phyloP scores from a whole-genome alignment of 1,140 invertebrate species.

The Eupristina koningsbergeri region DNA sequence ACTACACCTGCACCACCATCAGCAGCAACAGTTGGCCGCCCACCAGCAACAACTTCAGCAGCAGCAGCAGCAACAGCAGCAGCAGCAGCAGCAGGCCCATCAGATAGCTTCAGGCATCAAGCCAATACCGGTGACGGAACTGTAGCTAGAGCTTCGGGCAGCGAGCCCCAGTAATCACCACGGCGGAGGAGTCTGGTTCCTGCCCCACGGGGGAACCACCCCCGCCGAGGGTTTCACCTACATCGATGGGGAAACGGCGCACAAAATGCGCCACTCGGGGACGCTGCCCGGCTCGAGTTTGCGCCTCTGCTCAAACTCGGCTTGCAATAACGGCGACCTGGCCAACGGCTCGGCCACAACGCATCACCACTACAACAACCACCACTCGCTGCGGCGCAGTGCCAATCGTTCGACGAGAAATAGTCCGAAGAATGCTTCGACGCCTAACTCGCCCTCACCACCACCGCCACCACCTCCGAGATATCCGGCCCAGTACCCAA shows the following conservation, averaged over 20 bases:
- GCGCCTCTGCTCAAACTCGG: slow-evolving; percentile 48
- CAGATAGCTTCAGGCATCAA: slow-evolving; percentile 76
- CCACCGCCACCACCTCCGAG: slow-evolving; percentile 60
- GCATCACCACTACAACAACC: slow-evolving; percentile 53
- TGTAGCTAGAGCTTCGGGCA: slow-evolving; percentile 92
- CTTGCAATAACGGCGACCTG: slow-evolving; percentile 49
- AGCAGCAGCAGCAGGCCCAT: slow-evolving; percentile 74
- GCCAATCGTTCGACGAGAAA: slow-evolving; percentile 8
- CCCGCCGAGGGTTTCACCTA: slow-evolving; percentile 84
- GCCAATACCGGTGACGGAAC: slow-evolving; percentile 90
- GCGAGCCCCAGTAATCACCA: slow-evolving; percentile 76
- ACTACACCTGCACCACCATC: slow-evolving; percentile 66
- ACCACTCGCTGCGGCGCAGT: slow-evolving; percentile 52
- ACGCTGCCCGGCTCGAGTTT: slow-evolving; percentile 56
- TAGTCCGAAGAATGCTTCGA: slow-evolving; percentile 52
- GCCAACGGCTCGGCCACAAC: slow-evolving; percentile 51
- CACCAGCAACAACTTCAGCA: slow-evolving; percentile 57
- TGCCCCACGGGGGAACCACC: slow-evolving; percentile 77
- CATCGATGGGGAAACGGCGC: slow-evolving; percentile 78
- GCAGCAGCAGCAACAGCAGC: slow-evolving; percentile 65
- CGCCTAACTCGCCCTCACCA: slow-evolving; percentile 39
- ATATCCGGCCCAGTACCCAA: slow-evolving; percentile 63
- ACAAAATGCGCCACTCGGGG: slow-evolving; percentile 70
- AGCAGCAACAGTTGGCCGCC: too few relatives aligned
- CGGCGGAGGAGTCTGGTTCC: slow-evolving; percentile 72